Evolutionary conservation across 2,888 invertebrate genomes (phyloP).

Genomic region (Coleophora flavipennella): DNA sequence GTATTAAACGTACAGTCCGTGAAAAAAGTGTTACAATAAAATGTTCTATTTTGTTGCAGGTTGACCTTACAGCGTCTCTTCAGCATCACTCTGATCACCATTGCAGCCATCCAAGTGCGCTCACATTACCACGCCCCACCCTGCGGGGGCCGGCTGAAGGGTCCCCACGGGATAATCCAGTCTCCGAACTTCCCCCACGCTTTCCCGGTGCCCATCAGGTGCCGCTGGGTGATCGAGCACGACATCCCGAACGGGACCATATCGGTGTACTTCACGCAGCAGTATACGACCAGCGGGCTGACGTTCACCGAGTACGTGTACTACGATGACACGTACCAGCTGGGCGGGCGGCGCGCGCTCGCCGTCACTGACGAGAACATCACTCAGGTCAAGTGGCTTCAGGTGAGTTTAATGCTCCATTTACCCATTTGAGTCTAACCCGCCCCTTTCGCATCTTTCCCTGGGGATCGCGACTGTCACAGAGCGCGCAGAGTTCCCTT

Average conservation of each 20-base stretch:
- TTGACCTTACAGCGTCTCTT: slow-evolving; percentile 41
- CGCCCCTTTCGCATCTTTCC: no score
- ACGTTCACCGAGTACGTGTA: slow-evolving; percentile 84
- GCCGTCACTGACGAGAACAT: slow-evolving; percentile 83
- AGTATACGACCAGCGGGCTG: slow-evolving; percentile 85
- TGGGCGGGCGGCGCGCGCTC: slow-evolving; percentile 77
- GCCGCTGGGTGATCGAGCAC: slow-evolving; percentile 88
- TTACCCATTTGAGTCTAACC: no score
- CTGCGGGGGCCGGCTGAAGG: slow-evolving; percentile 79
- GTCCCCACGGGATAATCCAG: slow-evolving; percentile 79
- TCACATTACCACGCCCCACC: slow-evolving; percentile 41
- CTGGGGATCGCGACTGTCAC: no score
- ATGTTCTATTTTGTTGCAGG: slow-evolving; percentile 25
- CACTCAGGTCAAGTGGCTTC: slow-evolving; percentile 75
- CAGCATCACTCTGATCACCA: slow-evolving; percentile 43
- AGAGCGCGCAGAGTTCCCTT: no score
- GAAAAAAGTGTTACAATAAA: no score
- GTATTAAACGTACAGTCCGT: no score
- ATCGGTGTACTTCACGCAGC: slow-evolving; percentile 89
- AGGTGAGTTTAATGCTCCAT: slow-evolving; percentile 47
- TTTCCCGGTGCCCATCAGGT: slow-evolving; percentile 86
- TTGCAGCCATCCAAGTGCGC: slow-evolving; percentile 32
- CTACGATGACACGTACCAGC: slow-evolving; percentile 78
- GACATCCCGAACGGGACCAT: slow-evolving; percentile 84
- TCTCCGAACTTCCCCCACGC: slow-evolving; percentile 89